phyloP scores from a whole-genome alignment of 35 echinoderm and acorn worm genomes.

The Eucidaris tribuloides region DNA sequence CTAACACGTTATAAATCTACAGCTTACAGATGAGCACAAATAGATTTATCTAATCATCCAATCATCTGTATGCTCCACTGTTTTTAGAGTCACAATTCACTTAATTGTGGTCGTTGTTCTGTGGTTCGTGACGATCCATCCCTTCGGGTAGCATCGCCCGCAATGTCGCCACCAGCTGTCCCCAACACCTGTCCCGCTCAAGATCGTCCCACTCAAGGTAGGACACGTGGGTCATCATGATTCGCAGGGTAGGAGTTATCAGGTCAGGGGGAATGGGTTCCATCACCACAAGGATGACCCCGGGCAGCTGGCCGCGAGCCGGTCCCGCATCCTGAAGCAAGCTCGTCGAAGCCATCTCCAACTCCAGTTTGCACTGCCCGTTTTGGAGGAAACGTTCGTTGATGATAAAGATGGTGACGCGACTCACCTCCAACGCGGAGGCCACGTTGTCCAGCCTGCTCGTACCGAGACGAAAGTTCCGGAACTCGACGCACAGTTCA shows the following conservation, averaged over 20 bases:
- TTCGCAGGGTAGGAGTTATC: background rate
- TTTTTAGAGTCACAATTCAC: too few species aligned
- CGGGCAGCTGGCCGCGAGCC: background rate
- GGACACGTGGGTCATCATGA: background rate
- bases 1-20: too few species aligned
- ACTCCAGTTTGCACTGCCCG: background rate
- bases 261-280: background rate
- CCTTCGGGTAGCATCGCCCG: background rate
- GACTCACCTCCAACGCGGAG: background rate
- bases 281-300: background rate
- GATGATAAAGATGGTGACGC: background rate
- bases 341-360: background rate
- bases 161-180: background rate
- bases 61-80: too few species aligned
- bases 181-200: background rate
- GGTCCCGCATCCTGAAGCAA: background rate
- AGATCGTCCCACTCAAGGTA: background rate
- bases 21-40: too few species aligned
- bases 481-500: background rate
- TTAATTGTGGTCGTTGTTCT: background rate
- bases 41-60: too few species aligned
- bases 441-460: background rate
- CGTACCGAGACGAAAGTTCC: background rate
- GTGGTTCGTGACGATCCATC: background rate
- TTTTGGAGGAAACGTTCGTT: background rate